phyloP scores from a whole-genome alignment of 2,797 vertebrate genomes.

The Perodicticus potto region DNA sequence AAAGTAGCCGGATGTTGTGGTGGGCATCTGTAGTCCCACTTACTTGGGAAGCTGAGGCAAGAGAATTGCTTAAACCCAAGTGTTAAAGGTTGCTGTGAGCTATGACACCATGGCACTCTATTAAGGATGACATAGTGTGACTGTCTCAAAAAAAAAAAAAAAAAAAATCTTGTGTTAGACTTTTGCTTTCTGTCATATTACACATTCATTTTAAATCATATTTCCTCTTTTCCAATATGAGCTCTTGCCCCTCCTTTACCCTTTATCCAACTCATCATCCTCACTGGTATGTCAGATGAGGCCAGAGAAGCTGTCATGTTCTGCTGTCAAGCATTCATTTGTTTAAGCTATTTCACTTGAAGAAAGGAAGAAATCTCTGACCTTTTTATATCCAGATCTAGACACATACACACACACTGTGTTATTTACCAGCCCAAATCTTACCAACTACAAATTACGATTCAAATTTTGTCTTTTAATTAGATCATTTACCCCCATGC shows the following conservation, averaged over 20 bases:
- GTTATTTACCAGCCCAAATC: background rate
- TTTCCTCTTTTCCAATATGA: background rate
- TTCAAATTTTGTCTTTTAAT: background rate
- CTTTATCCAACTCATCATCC: background rate
- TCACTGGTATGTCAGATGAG: background rate
- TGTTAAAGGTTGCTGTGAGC: too few relatives aligned
- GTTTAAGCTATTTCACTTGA: background rate
- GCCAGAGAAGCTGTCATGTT: background rate
- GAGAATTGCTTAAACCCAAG: too few relatives aligned
- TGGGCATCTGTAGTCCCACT: too few relatives aligned
- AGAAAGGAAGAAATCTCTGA: background rate
- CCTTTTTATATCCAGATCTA: background rate
- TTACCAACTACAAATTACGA: background rate
- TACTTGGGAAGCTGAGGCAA: too few relatives aligned
- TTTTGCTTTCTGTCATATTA: background rate
- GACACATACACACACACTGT: too few relatives aligned
- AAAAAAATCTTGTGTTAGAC: too few relatives aligned
- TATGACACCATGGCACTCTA: too few relatives aligned
- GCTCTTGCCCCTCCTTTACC: background rate
- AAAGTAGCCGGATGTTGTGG: too few relatives aligned
- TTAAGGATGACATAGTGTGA: too few relatives aligned
- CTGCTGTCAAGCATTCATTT: background rate
- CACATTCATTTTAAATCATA: background rate
- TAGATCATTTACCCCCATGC: background rate
- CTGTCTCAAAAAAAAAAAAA: too few relatives aligned